Evolutionary conservation across 64 coral and sea anemone genomes (phyloP).

Genomic region (Hydrozoanthus tunicans): DNA sequence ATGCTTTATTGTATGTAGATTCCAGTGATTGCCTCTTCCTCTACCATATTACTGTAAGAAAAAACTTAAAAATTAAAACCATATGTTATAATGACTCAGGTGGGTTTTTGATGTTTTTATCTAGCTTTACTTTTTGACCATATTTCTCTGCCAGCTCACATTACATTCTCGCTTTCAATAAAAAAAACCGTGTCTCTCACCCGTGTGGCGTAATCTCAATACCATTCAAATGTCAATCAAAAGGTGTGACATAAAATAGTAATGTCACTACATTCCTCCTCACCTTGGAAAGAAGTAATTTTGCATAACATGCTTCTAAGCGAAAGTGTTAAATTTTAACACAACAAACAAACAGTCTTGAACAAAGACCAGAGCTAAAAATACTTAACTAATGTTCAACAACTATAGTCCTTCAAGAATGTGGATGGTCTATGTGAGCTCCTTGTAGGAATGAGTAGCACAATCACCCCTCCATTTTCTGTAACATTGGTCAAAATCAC

Average conservation of each 20-base stretch:
- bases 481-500: conserved; percentile 43
- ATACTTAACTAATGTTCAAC: neutral
- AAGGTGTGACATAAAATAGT: neutral
- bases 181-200: neutral
- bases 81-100: neutral
- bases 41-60: too few species aligned
- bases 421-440: neutral
- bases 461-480: conserved; percentile 35
- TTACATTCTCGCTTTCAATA: neutral
- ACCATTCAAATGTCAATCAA: conserved; percentile 27
- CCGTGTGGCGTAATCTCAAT: neutral
- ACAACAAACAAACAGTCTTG: conserved; percentile 22
- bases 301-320: neutral
- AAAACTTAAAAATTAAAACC: too few species aligned
- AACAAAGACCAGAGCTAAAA: neutral
- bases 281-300: neutral
- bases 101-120: neutral
- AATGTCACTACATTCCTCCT: conserved; percentile 19
- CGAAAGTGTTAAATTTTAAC: neutral
- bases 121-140: neutral
- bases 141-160: neutral
- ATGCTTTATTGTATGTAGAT: too few species aligned
- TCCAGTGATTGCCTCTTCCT: too few species aligned
- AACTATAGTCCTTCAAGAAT: neutral
- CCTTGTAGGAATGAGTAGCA: neutral